Conservation (phyloP, 2,888 invertebrate genomes). For the Drosophila recens region DNA sequence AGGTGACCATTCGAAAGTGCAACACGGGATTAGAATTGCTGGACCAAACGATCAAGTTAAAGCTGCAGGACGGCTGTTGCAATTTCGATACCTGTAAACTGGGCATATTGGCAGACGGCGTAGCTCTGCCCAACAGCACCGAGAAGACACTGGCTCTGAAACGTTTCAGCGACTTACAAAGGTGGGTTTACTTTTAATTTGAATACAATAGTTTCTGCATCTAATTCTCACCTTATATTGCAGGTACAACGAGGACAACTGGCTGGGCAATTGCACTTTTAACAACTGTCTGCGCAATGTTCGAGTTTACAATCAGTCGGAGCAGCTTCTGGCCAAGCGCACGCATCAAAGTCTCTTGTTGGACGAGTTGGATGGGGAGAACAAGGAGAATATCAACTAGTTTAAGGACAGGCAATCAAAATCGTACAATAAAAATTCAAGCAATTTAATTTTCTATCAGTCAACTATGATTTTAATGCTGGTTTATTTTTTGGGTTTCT, state of each 20-base stretch:
- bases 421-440: slow-evolving; percentile 27
- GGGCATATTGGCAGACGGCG: slow-evolving; percentile 86
- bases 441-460: neutral
- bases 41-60: slow-evolving; percentile 82
- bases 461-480: neutral
- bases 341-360: slow-evolving; percentile 48
- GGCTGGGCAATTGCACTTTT: slow-evolving; percentile 60
- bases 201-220: neutral
- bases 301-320: slow-evolving; percentile 51
- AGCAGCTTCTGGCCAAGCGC: slow-evolving; percentile 57
- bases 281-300: slow-evolving; percentile 55
- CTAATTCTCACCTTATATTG: neutral
- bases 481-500: neutral
- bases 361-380: slow-evolving; percentile 62
- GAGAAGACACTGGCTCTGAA: slow-evolving; percentile 50
- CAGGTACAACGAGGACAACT: slow-evolving; percentile 59
- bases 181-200: slow-evolving; percentile 31
- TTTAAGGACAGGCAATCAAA: slow-evolving; percentile 18
- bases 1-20: slow-evolving; percentile 54
- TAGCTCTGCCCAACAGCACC: slow-evolving; percentile 62
- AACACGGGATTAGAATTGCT: slow-evolving; percentile 67
- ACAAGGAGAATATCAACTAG: slow-evolving; percentile 67
- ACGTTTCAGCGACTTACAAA: slow-evolving; percentile 55
- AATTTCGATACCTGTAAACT: slow-evolving; percentile 85
- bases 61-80: slow-evolving; percentile 85